Conservation (phyloP, 2,888 invertebrate species). For the Drosophila quasianomalipes region DNA sequence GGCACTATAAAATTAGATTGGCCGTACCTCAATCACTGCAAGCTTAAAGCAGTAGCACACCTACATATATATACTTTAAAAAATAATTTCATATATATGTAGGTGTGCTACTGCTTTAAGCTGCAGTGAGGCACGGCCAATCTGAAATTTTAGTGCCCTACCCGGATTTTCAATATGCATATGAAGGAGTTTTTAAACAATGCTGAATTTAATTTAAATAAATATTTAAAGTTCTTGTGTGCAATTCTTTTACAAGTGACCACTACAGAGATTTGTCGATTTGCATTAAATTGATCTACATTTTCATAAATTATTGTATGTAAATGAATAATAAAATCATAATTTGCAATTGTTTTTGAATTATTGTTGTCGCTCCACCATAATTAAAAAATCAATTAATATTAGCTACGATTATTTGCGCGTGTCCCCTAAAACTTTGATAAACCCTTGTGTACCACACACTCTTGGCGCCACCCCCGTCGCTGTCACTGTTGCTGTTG, state of each 20-base stretch:
- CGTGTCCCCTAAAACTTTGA: too few species aligned
- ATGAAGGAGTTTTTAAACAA: too few species aligned
- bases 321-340: not conserved
- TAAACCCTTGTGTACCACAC: not conserved
- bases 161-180: too few species aligned
- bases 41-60: not conserved
- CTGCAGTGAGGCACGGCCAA: too few species aligned
- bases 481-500: slow-evolving; percentile 49
- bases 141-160: not conserved
- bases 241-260: too few species aligned
- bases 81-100: too few species aligned
- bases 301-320: not conserved
- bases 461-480: slow-evolving; percentile 11
- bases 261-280: too few species aligned
- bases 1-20: not conserved
- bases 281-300: not conserved
- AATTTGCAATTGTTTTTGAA: not conserved
- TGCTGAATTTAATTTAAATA: too few species aligned
- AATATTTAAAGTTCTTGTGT: too few species aligned
- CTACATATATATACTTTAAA: too few species aligned
- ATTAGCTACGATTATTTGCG: not conserved
- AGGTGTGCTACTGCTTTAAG: not conserved
- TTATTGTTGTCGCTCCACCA: not conserved
- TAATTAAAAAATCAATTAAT: not conserved
- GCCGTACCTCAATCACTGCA: too few species aligned